Percentiles rank a stretch among this genome's conserved stretches.
Conservation (phyloP, 2,888 invertebrate species). For the Tinea trinotella region DNA sequence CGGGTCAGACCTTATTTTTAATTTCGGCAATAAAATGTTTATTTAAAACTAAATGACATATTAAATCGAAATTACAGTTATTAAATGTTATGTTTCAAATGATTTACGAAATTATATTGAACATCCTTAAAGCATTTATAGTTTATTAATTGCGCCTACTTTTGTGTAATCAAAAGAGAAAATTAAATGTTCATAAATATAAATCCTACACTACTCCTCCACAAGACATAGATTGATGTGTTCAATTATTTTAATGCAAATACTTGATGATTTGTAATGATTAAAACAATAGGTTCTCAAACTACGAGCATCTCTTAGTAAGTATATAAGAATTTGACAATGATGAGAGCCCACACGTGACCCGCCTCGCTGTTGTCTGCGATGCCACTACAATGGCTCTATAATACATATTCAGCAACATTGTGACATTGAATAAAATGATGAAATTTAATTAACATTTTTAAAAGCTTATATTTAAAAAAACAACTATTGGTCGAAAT, state of each 20-base stretch:
- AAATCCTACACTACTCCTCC: background rate
- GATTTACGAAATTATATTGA: no score
- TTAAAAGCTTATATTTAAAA: background rate
- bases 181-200: no score
- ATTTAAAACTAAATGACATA: no score
- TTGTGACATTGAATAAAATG: slow-evolving; percentile 3
- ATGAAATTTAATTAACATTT: slow-evolving; percentile 3
- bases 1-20: background rate
- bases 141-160: no score
- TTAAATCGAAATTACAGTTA: no score
- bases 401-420: slow-evolving; percentile 10
- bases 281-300: background rate
- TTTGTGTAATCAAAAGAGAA: no score
- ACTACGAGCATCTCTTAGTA: background rate
- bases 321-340: slow-evolving; percentile 9
- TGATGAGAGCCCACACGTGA: slow-evolving; percentile 5
- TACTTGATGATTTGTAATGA: background rate
- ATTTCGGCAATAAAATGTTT: background rate
- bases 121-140: no score
- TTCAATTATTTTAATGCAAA: background rate
- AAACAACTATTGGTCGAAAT: no score
- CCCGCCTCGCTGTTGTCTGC: background rate
- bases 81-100: no score
- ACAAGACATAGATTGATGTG: background rate
- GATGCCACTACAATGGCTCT: background rate